Evolutionary conservation across 2,797 vertebrate genomes (phyloP).

Genomic region (Lacerta viridis): DNA sequence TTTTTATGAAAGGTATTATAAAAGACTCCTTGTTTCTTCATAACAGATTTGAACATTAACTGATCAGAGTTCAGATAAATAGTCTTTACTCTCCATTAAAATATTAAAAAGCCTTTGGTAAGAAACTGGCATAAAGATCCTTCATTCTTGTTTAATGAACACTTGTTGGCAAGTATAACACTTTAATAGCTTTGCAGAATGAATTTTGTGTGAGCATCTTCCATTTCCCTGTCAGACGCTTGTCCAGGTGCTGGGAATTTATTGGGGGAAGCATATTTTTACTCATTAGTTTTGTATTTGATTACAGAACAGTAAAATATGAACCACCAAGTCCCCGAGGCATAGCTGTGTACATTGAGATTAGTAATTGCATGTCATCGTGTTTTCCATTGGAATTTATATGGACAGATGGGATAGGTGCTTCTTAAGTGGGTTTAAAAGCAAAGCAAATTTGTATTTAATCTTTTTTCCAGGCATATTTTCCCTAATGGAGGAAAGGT

Average conservation of each 20-base stretch:
- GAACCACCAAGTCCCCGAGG: constrained; percentile 84
- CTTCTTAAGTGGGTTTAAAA: constrained; percentile 86
- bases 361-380: constrained; percentile 86
- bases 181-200: constrained; percentile 87
- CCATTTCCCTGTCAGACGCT: constrained; percentile 86
- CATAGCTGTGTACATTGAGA: constrained; percentile 85
- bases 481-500: constrained; percentile 84
- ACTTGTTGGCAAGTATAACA: constrained; percentile 87
- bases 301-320: constrained; percentile 89
- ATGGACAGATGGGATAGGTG: constrained; percentile 84
- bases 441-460: constrained; percentile 86
- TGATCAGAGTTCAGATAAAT: constrained; percentile 89
- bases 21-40: constrained; percentile 85
- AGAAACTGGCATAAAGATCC: constrained; percentile 83
- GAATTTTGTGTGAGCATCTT: constrained; percentile 84
- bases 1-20: constrained; percentile 89
- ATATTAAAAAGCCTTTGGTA: constrained; percentile 88
- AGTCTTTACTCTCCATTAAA: constrained; percentile 88
- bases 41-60: constrained; percentile 87
- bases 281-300: constrained; percentile 89
- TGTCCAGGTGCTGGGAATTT: constrained; percentile 88
- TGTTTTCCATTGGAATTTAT: constrained; percentile 87
- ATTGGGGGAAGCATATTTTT: constrained; percentile 88
- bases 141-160: constrained; percentile 89
- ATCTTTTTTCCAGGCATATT: constrained; percentile 82